Percentiles rank a stretch among this genome's conserved stretches.
phyloP scores from a whole-genome alignment of 2,888 invertebrate genomes.

The Oegoconia quadripuncta region DNA sequence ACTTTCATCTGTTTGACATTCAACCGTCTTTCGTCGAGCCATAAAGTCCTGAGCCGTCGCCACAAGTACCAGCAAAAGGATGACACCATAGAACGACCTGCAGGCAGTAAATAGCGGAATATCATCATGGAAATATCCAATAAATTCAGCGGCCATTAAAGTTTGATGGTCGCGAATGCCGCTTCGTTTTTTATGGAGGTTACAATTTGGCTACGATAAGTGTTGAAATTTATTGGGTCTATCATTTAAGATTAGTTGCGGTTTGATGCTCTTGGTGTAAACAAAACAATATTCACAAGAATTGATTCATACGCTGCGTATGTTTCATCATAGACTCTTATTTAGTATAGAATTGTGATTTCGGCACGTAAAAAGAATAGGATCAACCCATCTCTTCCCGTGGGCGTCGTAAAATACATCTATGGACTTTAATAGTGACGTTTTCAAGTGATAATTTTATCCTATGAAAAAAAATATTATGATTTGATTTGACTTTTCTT shows the following conservation, averaged over 20 bases:
- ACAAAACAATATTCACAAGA: no score
- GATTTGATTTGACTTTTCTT: no score
- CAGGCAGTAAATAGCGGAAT: neutral
- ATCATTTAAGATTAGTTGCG: neutral
- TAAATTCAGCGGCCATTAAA: neutral
- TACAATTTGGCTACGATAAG: conserved; percentile 3
- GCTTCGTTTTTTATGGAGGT: conserved; percentile 11
- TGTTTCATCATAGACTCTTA: no score
- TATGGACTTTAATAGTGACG: no score
- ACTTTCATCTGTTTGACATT: conserved; percentile 31
- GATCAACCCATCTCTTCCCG: no score
- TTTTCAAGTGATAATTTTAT: no score
- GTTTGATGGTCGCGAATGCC: conserved; percentile 3
- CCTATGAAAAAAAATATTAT: no score
- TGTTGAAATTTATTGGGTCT: neutral
- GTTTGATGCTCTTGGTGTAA: no score
- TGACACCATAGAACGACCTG: conserved; percentile 64
- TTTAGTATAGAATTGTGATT: no score
- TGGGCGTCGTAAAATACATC: no score
- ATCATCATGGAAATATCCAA: neutral
- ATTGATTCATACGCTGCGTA: no score
- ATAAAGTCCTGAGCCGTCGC: conserved; percentile 69
- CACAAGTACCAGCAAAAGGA: conserved; percentile 57
- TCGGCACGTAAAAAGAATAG: no score
- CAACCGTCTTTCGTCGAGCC: conserved; percentile 35